Base-by-base conservation (phyloP, 2,797 vertebrate species). In the Enteromius anoplus region DNA sequence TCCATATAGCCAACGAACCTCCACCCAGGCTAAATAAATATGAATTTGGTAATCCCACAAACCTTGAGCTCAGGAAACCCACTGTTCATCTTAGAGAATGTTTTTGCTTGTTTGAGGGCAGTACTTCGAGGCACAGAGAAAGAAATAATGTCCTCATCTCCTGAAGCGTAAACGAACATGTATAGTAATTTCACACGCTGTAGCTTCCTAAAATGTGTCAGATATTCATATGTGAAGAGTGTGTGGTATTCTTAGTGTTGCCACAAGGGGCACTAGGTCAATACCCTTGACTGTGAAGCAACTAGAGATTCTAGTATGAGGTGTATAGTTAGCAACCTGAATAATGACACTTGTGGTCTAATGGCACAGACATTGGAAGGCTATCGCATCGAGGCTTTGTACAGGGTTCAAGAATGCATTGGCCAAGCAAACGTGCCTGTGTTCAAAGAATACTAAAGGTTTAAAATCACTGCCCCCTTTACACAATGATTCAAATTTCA, bases 1-100 rank as follows among this genome's bases (percentile, higher is more conserved):
- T 66, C 87, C 85, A 86, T 87, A 80, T 82, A 87, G 82, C 73
- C 15, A 7, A 77, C 81, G 75, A 83, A 87, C 66, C 40, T 83
- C 37, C 26, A 82, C 62, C 68, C 3, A 87, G 82, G 75, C 37
- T 32, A 32, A 75, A 49, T 14, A 37, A 79, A 14, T 37, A 19
- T 17, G 19, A 32, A 53, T 34, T 26, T n/a, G 66, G 58, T 34
- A 26, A 62, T 62, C 45, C 45, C 49, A 73, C 9, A 65, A 71
- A 17, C 42, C 40, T 7, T 26, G 42, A 73, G 4, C 19, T 47
- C 11, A 47, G 53, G 55, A 62, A 72, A 49, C 12, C 55, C 69
- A 81, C 12, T 64, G 40, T 12, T 62, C 42, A 73, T 23, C 29
- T 62, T 75, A 14, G 11, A 34, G 40, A 51, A 51, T 23, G 6